Evolutionary conservation across 2,113 vertebrate genomes (phyloP).

Genomic region (Melanocharis versteri): DNA sequence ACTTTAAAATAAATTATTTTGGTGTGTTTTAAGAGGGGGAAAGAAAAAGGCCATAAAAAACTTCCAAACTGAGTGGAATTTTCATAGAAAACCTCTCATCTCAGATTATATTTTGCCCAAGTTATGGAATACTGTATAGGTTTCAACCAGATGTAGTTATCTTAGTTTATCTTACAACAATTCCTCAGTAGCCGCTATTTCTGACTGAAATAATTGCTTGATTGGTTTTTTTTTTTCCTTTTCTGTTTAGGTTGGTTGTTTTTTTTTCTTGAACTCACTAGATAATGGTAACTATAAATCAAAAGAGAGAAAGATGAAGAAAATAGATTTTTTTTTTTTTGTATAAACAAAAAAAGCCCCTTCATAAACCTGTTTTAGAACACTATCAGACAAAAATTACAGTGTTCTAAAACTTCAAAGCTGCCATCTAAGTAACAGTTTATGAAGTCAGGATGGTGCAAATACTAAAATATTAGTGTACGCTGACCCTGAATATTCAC

Average conservation of each 20-base stretch:
- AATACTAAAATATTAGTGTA: constrained; percentile 2
- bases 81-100: not conserved
- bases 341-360: not conserved
- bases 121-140: not conserved
- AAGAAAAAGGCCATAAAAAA: not conserved
- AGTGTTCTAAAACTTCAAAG: constrained; percentile 22
- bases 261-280: not conserved
- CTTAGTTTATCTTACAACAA: not conserved
- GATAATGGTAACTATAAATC: not conserved
- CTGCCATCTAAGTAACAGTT: constrained; percentile 14
- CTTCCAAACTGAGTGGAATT: not conserved
- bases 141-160: not conserved
- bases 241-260: not conserved
- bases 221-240: not conserved
- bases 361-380: not conserved
- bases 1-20: not conserved
- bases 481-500: constrained; percentile 27
- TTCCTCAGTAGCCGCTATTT: not conserved
- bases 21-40: not conserved
- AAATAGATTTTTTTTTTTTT: not conserved
- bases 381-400: not conserved
- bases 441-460: constrained; percentile 15
- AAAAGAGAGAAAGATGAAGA: not conserved
- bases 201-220: not conserved
- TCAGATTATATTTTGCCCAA: not conserved